Evolutionary conservation across 2,888 invertebrate genomes (phyloP).

Genomic region (Lymantria dispar): DNA sequence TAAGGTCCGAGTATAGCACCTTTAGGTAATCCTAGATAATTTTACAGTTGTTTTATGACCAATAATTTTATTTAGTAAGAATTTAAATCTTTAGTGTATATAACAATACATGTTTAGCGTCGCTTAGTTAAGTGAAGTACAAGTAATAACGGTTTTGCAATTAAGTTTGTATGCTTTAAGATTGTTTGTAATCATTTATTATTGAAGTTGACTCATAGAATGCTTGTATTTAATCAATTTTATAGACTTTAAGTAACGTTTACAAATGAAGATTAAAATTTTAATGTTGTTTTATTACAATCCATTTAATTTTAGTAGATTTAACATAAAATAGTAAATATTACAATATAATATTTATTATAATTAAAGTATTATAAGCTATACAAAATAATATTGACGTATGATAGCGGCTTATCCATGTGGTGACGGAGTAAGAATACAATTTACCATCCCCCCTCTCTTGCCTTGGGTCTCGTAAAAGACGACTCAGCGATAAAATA

Average conservation of each 20-base stretch:
- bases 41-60: background rate
- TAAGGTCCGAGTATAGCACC: background rate
- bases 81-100: background rate
- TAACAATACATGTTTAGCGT: conserved; percentile 9
- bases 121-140: background rate
- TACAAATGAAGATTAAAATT: too few relatives aligned
- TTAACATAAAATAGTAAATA: too few relatives aligned
- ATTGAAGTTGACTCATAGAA: conserved; percentile 3
- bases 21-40: background rate
- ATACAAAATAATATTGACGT: too few relatives aligned
- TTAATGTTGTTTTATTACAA: too few relatives aligned
- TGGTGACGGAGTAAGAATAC: too few relatives aligned
- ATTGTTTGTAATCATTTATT: conserved; percentile 4
- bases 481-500: too few relatives aligned
- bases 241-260: background rate
- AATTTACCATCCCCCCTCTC: too few relatives aligned
- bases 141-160: background rate
- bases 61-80: background rate
- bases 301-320: too few relatives aligned
- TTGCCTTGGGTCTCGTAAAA: too few relatives aligned
- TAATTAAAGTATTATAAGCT: too few relatives aligned
- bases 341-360: too few relatives aligned
- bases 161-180: conserved; percentile 5
- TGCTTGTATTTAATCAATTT: conserved; percentile 1
- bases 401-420: too few relatives aligned